phyloP scores from a whole-genome alignment of 1,140 invertebrate species.

The Sweltsa coloradensis region DNA sequence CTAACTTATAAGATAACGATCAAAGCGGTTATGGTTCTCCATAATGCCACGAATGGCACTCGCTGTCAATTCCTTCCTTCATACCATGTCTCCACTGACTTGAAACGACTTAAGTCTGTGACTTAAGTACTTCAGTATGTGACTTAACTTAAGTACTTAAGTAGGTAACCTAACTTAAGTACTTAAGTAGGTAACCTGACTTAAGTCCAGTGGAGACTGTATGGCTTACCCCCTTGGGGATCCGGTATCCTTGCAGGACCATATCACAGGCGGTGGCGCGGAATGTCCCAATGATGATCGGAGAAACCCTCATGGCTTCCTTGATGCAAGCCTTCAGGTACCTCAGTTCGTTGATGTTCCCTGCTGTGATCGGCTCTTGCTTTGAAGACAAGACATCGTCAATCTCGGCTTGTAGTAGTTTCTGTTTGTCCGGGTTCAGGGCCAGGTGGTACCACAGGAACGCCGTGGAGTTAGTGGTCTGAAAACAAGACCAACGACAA shows the following conservation, averaged over 20 bases:
- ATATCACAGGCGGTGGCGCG: slow-evolving; percentile 37
- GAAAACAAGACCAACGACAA: slow-evolving; percentile 20
- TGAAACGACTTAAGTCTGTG: too few relatives aligned
- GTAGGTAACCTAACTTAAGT: too few relatives aligned
- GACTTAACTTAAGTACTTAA: too few relatives aligned
- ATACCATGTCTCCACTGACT: too few relatives aligned
- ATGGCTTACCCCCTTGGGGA: slow-evolving; percentile 49
- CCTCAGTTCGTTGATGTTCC: slow-evolving; percentile 36
- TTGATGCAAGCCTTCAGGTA: slow-evolving; percentile 55
- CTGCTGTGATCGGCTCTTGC: slow-evolving; percentile 33
- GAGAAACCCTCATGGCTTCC: slow-evolving; percentile 44
- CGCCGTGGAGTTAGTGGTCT: slow-evolving; percentile 35
- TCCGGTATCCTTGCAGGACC: slow-evolving; percentile 38
- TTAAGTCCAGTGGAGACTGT: too few relatives aligned
- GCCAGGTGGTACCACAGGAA: slow-evolving; percentile 47
- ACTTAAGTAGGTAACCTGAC: too few relatives aligned
- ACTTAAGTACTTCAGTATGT: too few relatives aligned
- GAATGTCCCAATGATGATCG: slow-evolving; percentile 35
- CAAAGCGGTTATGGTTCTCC: too few relatives aligned
- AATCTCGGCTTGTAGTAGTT: slow-evolving; percentile 52
- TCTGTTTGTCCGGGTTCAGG: slow-evolving; percentile 44
- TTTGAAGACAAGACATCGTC: slow-evolving; percentile 31
- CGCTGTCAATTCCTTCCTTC: too few relatives aligned
- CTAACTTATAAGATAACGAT: too few relatives aligned
- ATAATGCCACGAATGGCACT: too few relatives aligned